Conservation (phyloP, 2,797 vertebrate species). For the Anguilla megastoma region DNA sequence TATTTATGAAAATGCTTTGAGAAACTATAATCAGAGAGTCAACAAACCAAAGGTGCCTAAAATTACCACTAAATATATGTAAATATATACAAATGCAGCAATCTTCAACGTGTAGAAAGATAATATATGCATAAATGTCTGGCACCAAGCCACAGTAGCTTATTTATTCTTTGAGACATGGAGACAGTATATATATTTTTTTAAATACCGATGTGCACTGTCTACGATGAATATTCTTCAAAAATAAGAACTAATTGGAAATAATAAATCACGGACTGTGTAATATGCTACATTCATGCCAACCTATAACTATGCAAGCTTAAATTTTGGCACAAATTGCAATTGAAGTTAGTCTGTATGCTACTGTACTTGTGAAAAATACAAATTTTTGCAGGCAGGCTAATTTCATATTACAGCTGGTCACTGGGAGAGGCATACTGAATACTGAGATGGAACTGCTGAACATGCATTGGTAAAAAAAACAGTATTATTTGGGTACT, state of each 20-base stretch:
- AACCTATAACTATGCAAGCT: background rate
- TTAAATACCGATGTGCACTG: background rate
- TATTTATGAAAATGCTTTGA: slow-evolving; percentile 8
- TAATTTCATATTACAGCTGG: background rate
- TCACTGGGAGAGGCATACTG: background rate
- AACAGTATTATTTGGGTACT: background rate
- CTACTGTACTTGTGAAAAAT: background rate
- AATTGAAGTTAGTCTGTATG: background rate
- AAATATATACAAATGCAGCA: slow-evolving; percentile 3
- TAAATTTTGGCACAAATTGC: background rate
- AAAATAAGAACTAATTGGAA: background rate
- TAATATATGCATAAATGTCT: background rate
- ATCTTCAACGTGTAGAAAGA: background rate
- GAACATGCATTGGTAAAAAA: background rate
- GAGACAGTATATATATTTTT: background rate
- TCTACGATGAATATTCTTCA: background rate
- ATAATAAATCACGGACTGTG: background rate
- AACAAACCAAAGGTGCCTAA: background rate
- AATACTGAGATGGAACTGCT: background rate
- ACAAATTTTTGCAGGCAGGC: background rate
- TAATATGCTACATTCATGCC: background rate
- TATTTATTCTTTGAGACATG: background rate
- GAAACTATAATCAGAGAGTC: background rate
- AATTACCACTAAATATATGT: background rate
- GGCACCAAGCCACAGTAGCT: background rate